Percentiles rank a stretch among this genome's conserved stretches.
Conservation (phyloP, 2,113 vertebrate genomes). For the Bos indicus region DNA sequence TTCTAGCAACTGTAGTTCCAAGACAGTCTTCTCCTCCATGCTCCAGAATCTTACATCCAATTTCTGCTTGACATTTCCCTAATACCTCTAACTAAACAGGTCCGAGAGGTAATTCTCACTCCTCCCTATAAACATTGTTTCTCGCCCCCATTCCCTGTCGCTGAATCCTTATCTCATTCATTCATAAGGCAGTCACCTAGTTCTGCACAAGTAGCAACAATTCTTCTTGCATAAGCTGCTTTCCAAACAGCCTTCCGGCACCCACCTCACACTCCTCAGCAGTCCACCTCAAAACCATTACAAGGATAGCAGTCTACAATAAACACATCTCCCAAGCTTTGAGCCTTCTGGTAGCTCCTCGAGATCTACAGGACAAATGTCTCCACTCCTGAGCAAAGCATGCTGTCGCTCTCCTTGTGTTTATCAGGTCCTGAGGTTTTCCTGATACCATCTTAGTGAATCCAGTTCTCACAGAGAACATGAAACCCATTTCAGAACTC, state of each 20-base stretch:
- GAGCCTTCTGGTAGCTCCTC: background rate
- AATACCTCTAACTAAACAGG: background rate
- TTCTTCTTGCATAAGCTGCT: background rate
- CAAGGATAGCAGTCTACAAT: background rate
- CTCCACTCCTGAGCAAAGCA: background rate
- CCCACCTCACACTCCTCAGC: background rate
- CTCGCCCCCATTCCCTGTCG: background rate
- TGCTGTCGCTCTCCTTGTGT: background rate
- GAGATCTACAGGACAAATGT: background rate
- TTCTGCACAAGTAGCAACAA: background rate
- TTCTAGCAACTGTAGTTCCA: background rate
- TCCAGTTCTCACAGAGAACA: background rate
- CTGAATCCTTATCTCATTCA: background rate
- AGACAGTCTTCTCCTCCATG: background rate
- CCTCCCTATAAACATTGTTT: background rate
- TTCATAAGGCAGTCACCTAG: background rate
- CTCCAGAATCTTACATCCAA: background rate
- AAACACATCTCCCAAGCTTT: background rate
- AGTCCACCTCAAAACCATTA: background rate
- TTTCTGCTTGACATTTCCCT: background rate
- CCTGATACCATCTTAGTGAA: constrained; percentile 9
- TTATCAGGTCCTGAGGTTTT: background rate
- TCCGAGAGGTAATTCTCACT: background rate
- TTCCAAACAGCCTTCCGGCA: background rate
- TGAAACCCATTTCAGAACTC: background rate